These are phyloP conservation scores for Cladopsammia gracilis DNA, from an alignment of 64 coral and sea anemone genomes.

Conservation along the genomic window DNA sequence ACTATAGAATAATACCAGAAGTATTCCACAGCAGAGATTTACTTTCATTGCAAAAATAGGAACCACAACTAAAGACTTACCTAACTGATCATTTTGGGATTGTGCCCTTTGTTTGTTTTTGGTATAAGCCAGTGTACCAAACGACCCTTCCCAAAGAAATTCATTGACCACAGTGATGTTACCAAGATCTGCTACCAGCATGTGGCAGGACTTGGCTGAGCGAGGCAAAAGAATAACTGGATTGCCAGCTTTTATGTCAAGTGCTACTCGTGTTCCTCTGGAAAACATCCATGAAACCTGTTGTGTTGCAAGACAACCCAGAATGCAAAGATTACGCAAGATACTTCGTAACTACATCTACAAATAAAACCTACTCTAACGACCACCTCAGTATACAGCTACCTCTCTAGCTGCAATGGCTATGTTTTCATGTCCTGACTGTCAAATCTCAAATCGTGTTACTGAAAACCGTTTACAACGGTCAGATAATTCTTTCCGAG, in stretches of 20 bases:
- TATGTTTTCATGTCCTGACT: no score
- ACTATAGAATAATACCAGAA: no score
- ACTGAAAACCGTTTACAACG: no score
- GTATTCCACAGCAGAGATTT: no score
- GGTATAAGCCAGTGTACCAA: slow-evolving; percentile 74
- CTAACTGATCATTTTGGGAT: slow-evolving; percentile 13
- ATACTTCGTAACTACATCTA: no score
- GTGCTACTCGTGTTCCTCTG: slow-evolving; percentile 73
- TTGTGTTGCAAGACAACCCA: background rate
- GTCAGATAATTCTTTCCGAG: no score
- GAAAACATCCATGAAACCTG: slow-evolving; percentile 84
- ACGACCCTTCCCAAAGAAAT: slow-evolving; percentile 83
- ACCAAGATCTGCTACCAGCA: slow-evolving; percentile 95
- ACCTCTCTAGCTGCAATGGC: no score
- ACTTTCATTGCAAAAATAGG: background rate
- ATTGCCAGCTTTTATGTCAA: slow-evolving; percentile 94
- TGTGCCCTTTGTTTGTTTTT: slow-evolving; percentile 30
- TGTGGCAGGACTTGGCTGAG: slow-evolving; percentile 88
- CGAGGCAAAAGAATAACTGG: slow-evolving; percentile 93
- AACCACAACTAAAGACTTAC: background rate
- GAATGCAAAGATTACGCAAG: no score
- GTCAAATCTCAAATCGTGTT: no score
- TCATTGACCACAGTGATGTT: slow-evolving; percentile 84
- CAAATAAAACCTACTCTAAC: no score
- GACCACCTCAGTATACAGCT: no score